Evolutionary conservation across 2,888 invertebrate genomes (phyloP).

Genomic region (Entomobrya proxima): DNA sequence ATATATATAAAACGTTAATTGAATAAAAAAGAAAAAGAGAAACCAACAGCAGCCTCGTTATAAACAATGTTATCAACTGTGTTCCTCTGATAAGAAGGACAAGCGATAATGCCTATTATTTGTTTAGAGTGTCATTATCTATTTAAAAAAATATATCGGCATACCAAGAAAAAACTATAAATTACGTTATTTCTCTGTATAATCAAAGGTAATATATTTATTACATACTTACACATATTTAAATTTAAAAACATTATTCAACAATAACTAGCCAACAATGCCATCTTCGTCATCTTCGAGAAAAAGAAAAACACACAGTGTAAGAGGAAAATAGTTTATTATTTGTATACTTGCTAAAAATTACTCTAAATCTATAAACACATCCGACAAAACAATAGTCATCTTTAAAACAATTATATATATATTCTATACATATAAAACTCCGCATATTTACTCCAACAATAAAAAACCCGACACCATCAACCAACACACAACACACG

Average conservation of each 20-base stretch:
- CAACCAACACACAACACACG: background rate
- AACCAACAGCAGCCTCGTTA: background rate
- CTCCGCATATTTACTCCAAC: background rate
- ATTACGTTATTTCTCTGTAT: conserved; percentile 35
- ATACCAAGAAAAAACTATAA: conserved; percentile 8
- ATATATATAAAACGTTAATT: background rate
- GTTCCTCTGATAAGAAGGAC: background rate
- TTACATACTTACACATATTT: conserved; percentile 14
- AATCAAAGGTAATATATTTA: conserved; percentile 35
- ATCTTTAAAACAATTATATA: conserved; percentile 14
- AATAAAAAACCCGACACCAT: background rate
- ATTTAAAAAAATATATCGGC: conserved; percentile 19
- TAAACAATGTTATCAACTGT: background rate
- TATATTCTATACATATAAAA: background rate
- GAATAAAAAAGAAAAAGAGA: background rate
- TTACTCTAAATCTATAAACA: background rate
- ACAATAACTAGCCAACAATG: conserved; percentile 46
- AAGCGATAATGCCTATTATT: conserved; percentile 23
- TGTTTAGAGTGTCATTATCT: conserved; percentile 13
- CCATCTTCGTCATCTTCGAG: conserved; percentile 22
- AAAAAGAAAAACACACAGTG: background rate
- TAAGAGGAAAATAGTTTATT: conserved; percentile 30
- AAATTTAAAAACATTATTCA: conserved; percentile 22
- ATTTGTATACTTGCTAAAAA: conserved; percentile 37
- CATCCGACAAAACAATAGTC: conserved; percentile 25